Base-by-base conservation (phyloP, 2,888 invertebrate genomes). In the Drosophila diplacantha region DNA sequence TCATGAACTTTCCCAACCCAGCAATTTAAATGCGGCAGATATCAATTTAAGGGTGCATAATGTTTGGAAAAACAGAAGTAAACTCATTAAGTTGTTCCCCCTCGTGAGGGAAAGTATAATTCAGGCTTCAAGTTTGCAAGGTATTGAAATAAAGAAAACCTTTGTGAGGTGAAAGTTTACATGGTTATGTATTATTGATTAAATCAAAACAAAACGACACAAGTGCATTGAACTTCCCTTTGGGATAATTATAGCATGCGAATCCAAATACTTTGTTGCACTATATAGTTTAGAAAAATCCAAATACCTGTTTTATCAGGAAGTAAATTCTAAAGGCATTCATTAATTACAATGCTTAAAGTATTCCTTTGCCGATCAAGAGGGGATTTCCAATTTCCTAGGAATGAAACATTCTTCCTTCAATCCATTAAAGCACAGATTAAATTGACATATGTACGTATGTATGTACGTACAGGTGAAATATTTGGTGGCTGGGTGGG, bases 371-470 rank as follows among this genome's bases (percentile, higher is more conserved):
- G 8, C 14, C 8, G 6, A 18, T 29, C 7, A 12, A 29, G 43
- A 18, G 26, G 12, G 12, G 3, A 26, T 26, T 32, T 32, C 7
- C 16, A 11, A 16, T 43, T 16, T 26, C 16, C 6, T 5, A 26
- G 16, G 8, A 18, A 5, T n/a, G n/a, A 44, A 20, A 14, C 14
- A 31, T 14, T 46, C 14, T 14, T 31, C 5, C 44, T 14, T 44
- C 20, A 31, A 46, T 14, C 14, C 31, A 18, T 46, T 31, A 32
- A 31, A 46, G 20, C 14, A 46, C 31, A 31, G 20, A 46, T 46
- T 31, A 46, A 46, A 46, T 46, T 46, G 44, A 14, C 44, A 46
- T 14, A 29, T 44, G 29, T 29, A 18, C 14, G 26, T 18, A 44
- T 44, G 29, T 18, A 18, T 18, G 29, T 18, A 29, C 16, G 29